Percentiles rank a stretch among this genome's conserved stretches.
phyloP scores from a whole-genome alignment of 2,113 vertebrate genomes.

The Cichladusa arquata region DNA sequence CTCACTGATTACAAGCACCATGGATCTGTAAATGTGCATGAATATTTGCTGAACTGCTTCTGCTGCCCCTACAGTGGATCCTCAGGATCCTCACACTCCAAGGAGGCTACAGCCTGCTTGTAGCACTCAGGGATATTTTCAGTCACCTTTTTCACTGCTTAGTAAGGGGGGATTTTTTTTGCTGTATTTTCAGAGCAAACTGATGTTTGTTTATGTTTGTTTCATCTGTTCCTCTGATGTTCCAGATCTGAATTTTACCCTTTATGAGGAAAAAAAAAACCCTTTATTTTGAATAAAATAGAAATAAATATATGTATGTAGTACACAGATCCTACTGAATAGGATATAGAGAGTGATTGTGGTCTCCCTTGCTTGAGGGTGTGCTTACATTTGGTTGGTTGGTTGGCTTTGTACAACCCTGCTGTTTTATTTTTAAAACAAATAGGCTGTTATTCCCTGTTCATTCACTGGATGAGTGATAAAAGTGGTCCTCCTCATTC shows the following conservation, averaged over 20 bases:
- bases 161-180: background rate
- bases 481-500: background rate
- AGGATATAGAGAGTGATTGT: background rate
- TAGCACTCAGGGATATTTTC: background rate
- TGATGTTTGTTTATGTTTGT: background rate
- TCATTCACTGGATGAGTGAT: background rate
- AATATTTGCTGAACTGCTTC: background rate
- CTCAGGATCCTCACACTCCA: too few relatives aligned
- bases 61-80: background rate
- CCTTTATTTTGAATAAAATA: background rate
- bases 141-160: background rate
- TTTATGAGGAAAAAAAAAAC: accelerated
- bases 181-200: background rate
- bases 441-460: background rate
- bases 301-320: background rate
- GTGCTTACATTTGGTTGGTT: background rate
- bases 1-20: accelerated
- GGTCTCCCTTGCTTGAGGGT: background rate
- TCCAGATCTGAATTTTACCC: background rate
- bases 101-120: background rate
- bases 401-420: background rate
- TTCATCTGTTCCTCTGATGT: background rate
- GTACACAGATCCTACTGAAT: background rate
- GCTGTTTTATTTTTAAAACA: background rate
- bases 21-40: background rate